phyloP scores from a whole-genome alignment of 2,888 invertebrate genomes.

The Sinotaia quadrata region DNA sequence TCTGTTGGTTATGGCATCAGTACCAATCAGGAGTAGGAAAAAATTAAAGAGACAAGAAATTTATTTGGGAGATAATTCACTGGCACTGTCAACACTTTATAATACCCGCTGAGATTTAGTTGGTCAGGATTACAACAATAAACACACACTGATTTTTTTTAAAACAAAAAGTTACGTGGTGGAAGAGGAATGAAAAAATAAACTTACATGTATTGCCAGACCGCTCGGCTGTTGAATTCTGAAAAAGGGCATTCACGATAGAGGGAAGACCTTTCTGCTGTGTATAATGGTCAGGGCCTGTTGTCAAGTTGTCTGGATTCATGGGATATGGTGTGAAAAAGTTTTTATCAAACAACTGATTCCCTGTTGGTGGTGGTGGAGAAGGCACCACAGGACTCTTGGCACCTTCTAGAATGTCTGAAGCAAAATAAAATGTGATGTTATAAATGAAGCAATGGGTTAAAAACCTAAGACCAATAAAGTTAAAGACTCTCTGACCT shows the following conservation, averaged over 20 bases:
- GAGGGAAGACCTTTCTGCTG: slow-evolving; percentile 36
- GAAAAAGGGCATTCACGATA: slow-evolving; percentile 49
- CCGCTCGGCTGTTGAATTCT: slow-evolving; percentile 45
- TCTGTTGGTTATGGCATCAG: too few relatives aligned
- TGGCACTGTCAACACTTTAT: too few relatives aligned
- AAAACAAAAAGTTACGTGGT: background rate
- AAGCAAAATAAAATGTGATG: too few relatives aligned
- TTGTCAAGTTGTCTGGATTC: slow-evolving; percentile 35
- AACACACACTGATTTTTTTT: too few relatives aligned
- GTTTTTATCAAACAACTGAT: slow-evolving; percentile 40
- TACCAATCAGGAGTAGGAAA: too few relatives aligned
- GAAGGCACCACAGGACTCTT: slow-evolving; percentile 61
- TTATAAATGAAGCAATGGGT: too few relatives aligned
- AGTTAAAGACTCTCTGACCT: too few relatives aligned
- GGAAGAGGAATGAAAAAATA: background rate
- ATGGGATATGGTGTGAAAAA: slow-evolving; percentile 48
- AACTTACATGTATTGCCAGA: slow-evolving; percentile 40
- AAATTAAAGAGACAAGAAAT: too few relatives aligned
- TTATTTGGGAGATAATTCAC: too few relatives aligned
- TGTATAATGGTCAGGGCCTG: slow-evolving; percentile 22
- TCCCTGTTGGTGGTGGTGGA: slow-evolving; percentile 48
- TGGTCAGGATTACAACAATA: too few relatives aligned
- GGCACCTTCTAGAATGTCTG: slow-evolving; percentile 57
- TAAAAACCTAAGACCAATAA: too few relatives aligned
- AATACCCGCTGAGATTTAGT: too few relatives aligned